Base-by-base conservation (phyloP, 2,888 invertebrate genomes). In the Hyalella azteca region DNA sequence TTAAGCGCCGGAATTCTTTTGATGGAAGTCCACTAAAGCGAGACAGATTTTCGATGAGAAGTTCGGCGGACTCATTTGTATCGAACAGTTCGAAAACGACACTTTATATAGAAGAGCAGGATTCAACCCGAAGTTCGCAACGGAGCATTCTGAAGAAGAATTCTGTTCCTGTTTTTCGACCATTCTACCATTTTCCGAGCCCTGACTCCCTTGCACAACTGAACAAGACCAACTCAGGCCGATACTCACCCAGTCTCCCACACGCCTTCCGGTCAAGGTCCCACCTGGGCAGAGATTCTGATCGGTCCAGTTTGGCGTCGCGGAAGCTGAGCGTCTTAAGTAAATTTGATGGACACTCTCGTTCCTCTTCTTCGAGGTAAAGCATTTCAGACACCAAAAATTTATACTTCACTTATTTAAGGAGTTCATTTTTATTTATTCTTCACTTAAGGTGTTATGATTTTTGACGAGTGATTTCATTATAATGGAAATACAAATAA, bases 131-230 rank as follows among this genome's bases (percentile, higher is more conserved):
- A n/a, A 41, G 40, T 22, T 45, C 40, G 4, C 75, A 41, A 13
- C 9, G 75, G 7, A 75, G 75, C 45, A 45, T 75, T 26, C 11
- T 45, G 9, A 75, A 75, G 40, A 75, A 75, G 11, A 75, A 19
- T 13, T 75, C 75, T 15, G 75, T 75, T 7, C 41, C 75, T 26
- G 75, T 75, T 26, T 75, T 75, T 19, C 40, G 75, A 75, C 75
- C 75, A 19, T 75, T 75, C 40, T 75, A 75, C 36, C 75, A 75
- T 36, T 75, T 75, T n/a, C 75, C 75, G 22, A 75, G 75, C 45
- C 75, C 75, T 5, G 45, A 45, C 45, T 75, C 75, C 5, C 5
- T 75, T 45, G 29, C 45, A 26, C 40, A 41, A 39, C n/a, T 75
- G 45, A 75, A 75, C n/a, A 75, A 75, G n/a, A 36, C 75, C 26